These are phyloP conservation scores for Cremastinae sp. DNA, from an alignment of 2,888 invertebrate genomes.

Conservation along the genomic window DNA sequence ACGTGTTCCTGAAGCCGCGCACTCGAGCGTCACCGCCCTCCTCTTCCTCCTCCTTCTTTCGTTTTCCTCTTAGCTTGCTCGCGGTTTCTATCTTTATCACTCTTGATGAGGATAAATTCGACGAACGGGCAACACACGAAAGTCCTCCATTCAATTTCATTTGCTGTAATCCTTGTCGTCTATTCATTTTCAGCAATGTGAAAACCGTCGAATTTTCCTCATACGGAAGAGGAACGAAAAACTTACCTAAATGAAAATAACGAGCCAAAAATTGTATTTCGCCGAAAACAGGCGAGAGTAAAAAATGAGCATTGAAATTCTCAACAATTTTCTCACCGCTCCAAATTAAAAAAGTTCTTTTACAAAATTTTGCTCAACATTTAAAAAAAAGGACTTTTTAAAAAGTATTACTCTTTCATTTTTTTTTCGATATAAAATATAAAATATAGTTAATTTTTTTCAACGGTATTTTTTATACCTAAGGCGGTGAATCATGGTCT, in stretches of 20 bases:
- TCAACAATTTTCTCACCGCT: too few species aligned
- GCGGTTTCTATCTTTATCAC: slow-evolving; percentile 13
- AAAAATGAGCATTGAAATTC: not conserved
- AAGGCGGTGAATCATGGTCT: too few species aligned
- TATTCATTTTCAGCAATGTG: slow-evolving; percentile 51
- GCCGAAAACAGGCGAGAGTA: not conserved
- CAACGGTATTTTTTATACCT: too few species aligned
- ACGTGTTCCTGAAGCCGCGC: slow-evolving; percentile 19
- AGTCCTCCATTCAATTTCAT: slow-evolving; percentile 57
- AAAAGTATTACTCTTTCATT: too few species aligned
- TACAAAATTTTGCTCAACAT: too few species aligned
- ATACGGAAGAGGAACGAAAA: slow-evolving; percentile 13
- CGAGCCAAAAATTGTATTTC: slow-evolving; percentile 2
- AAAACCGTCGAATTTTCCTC: slow-evolving; percentile 43
- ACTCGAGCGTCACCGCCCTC: slow-evolving; percentile 3
- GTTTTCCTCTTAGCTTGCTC: not conserved
- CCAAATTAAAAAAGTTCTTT: too few species aligned
- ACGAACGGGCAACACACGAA: slow-evolving; percentile 45
- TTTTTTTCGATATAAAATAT: too few species aligned
- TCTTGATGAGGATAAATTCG: slow-evolving; percentile 57
- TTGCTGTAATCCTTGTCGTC: slow-evolving; percentile 51
- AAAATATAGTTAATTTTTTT: too few species aligned
- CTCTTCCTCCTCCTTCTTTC: not conserved
- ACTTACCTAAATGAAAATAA: slow-evolving; percentile 12
- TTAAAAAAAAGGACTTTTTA: too few species aligned